These are phyloP conservation scores for Simalia tracyae DNA, from an alignment of 2,797 vertebrate genomes.

Conservation along the genomic window DNA sequence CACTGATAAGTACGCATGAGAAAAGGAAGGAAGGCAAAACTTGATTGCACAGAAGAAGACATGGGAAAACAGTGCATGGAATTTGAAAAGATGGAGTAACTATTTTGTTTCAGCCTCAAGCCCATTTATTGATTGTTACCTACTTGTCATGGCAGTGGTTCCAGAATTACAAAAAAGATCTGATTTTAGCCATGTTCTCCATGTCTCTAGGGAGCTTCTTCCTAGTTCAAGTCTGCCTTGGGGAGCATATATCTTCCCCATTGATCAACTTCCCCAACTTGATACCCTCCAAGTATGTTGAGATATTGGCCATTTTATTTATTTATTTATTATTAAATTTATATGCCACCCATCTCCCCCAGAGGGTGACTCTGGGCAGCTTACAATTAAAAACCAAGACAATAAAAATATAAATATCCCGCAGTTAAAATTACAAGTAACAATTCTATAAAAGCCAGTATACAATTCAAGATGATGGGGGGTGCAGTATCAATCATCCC, in stretches of 20 bases:
- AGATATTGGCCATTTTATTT: neutral
- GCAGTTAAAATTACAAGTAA: too few species aligned
- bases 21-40: too few species aligned
- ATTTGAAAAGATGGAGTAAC: too few species aligned
- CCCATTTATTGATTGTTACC: neutral
- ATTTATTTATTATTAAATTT: too few species aligned
- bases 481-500: neutral
- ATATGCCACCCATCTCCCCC: neutral
- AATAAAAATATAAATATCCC: too few species aligned
- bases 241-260: neutral
- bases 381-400: too few species aligned
- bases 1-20: too few species aligned
- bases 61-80: too few species aligned
- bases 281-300: neutral
- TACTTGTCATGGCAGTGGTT: neutral
- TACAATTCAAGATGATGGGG: too few species aligned
- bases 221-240: neutral
- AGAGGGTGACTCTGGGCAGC: too few species aligned
- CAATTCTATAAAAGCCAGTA: too few species aligned
- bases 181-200: neutral
- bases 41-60: too few species aligned
- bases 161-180: neutral
- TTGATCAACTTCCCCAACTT: neutral
- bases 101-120: neutral
- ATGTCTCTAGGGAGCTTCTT: neutral